Percentiles rank a stretch among this genome's conserved stretches.
phyloP scores from a whole-genome alignment of 2,797 vertebrate genomes.

The Natrix natrix region DNA sequence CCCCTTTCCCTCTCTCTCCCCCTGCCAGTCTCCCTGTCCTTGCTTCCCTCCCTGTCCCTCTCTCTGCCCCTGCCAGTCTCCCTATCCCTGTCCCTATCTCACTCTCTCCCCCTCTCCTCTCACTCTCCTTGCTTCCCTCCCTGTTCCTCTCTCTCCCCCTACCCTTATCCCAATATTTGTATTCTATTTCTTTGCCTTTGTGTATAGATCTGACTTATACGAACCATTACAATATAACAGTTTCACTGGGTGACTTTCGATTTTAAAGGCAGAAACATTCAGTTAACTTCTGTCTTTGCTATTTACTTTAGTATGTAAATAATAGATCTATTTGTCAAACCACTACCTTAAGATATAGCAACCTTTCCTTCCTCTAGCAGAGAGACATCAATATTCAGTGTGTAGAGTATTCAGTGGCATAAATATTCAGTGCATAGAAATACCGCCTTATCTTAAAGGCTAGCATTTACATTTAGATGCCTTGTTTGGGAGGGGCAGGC shows the following conservation, averaged over 20 bases:
- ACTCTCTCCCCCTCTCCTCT: neutral
- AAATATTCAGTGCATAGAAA: slow-evolving; percentile 11
- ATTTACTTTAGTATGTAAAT: neutral
- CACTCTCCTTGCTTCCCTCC: neutral
- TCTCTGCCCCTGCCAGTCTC: too few species aligned
- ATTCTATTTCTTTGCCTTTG: neutral
- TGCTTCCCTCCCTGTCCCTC: too few species aligned
- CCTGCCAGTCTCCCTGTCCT: neutral
- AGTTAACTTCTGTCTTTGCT: slow-evolving; percentile 13
- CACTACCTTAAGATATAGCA: neutral
- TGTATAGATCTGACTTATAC: slow-evolving; percentile 8
- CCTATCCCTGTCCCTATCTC: neutral
- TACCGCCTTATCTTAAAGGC: neutral
- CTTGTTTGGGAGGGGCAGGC: neutral
- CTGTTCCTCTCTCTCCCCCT: neutral
- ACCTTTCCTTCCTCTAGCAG: neutral
- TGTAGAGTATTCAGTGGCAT: neutral
- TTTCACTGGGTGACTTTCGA: neutral
- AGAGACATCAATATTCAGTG: neutral
- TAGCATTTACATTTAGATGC: slow-evolving; percentile 4
- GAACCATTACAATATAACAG: slow-evolving; percentile 4
- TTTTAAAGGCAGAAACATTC: neutral
- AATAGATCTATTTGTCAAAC: neutral
- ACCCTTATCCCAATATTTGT: neutral
- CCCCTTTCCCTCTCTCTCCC: neutral